Evolutionary conservation across 2,113 vertebrate genomes (phyloP), one percentile per base, ranked within the genome.

Genomic region (Ammodytes dubius): DNA sequence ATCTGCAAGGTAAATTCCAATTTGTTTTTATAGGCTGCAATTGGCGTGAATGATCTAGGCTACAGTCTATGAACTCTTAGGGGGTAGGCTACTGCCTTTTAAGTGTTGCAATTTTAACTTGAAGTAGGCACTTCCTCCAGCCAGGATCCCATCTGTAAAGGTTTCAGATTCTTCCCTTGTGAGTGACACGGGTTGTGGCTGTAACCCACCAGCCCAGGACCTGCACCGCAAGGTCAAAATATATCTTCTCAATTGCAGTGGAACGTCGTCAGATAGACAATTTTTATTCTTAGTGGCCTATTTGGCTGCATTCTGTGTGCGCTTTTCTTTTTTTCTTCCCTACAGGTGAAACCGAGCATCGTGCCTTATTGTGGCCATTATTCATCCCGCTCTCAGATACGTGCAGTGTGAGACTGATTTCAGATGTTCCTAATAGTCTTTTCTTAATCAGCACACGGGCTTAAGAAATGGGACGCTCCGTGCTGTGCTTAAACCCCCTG

Each of bases 221-320:
- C 89, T 89, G 85, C 35, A 93, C 93, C 87, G 90, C 95, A 95
- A 95, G 95, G 95, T 95, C 94, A 94, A 83, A 89, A 87, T 58
- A 78, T 71, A 60, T 10, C 57, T 47, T 45, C 67, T 70, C 61
- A 82, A 70, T 79, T 17, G 70, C 70, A 10, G 67, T 73, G 74
- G 66, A 82, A 74, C 56, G 53, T 61, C 40, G 60, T 84, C 73
- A 75, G 61, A 83, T 81, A 42, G 27, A 59, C 45, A 27, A 15
- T 88, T 86, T 27, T 90, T 83, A 71, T 89, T 83, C 76, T 83
- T 81, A 84, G 80, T 68, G n/a, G 14, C 53, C 64, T 27, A 40
- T 70, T 74, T 73, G 79, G 57, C 19, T 91, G 86, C 81, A 43
- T 84, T 71, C 63, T 70, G 3, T 74, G 54, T 35, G 27, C 27